These are phyloP conservation scores for Folsomia manolachei DNA, from an alignment of 2,888 invertebrate species.

Conservation along the genomic window DNA sequence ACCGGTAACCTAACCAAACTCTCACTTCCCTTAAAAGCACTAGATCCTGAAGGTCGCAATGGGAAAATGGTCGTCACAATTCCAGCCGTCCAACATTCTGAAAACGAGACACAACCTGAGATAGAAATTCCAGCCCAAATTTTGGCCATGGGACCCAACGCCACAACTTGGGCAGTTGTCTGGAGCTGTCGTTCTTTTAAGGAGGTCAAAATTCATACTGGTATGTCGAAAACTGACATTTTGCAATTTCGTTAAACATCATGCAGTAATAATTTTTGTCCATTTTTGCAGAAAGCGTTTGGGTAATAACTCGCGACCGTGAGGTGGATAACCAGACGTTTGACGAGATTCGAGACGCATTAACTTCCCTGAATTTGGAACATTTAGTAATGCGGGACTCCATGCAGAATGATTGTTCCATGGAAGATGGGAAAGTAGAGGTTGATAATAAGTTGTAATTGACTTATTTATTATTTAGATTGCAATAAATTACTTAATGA, in stretches of 20 bases:
- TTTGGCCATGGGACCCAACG: neutral
- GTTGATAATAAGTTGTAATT: conserved; percentile 1
- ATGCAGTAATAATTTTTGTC: neutral
- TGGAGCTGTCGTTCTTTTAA: conserved; percentile 10
- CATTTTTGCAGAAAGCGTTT: conserved; percentile 9
- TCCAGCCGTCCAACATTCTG: neutral
- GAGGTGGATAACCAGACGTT: neutral
- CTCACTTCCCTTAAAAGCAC: neutral
- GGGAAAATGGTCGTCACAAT: conserved; percentile 10
- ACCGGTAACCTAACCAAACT: neutral
- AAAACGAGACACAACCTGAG: neutral
- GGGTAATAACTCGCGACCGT: conserved; percentile 5
- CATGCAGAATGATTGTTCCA: neutral
- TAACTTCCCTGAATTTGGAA: conserved; percentile 10
- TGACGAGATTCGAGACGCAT: neutral
- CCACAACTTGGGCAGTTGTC: neutral
- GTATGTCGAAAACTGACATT: neutral
- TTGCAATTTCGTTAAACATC: neutral
- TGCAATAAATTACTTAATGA: conserved; percentile 19
- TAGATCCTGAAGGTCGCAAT: conserved; percentile 6
- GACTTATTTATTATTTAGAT: neutral
- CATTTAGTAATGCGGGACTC: neutral
- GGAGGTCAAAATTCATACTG: neutral
- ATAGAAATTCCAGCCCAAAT: neutral
- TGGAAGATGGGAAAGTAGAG: conserved; percentile 4